Conservation (phyloP, 1,140 invertebrate species). For the Triops cancriformis region DNA sequence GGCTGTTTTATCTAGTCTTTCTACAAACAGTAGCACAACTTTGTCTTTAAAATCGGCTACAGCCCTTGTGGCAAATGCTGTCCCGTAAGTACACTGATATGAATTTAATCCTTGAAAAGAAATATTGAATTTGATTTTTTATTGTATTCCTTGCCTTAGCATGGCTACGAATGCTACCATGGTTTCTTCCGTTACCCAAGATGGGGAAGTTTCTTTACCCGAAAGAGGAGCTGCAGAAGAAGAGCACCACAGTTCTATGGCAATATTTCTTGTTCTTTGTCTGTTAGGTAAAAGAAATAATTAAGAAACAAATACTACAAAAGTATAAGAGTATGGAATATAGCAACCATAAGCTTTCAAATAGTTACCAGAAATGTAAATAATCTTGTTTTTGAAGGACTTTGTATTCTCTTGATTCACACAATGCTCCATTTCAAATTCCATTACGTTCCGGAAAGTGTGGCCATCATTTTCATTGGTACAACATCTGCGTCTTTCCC, state of each 20-base stretch:
- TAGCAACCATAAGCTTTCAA: no score
- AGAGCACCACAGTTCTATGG: conserved; percentile 91
- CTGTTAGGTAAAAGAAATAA: conserved; percentile 53
- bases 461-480: conserved; percentile 89
- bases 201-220: conserved; percentile 59
- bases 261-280: conserved; percentile 91
- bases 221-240: conserved; percentile 83
- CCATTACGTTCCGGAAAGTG: conserved; percentile 91
- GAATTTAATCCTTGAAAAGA: neutral
- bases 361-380: neutral
- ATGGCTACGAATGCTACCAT: neutral
- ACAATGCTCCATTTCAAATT: conserved; percentile 90
- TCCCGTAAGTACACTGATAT: neutral
- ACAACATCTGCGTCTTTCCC: conserved; percentile 31
- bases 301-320: neutral
- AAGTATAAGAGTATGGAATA: no score
- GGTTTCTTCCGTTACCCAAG: neutral
- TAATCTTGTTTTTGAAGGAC: conserved; percentile 42
- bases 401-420: conserved; percentile 90
- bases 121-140: neutral
- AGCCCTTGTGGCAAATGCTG: neutral
- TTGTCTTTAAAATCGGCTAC: neutral
- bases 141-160: neutral
- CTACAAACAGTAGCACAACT: neutral
- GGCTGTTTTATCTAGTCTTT: neutral